Base-by-base conservation (phyloP, 2,797 vertebrate genomes). In the Steatocranus sp. region DNA sequence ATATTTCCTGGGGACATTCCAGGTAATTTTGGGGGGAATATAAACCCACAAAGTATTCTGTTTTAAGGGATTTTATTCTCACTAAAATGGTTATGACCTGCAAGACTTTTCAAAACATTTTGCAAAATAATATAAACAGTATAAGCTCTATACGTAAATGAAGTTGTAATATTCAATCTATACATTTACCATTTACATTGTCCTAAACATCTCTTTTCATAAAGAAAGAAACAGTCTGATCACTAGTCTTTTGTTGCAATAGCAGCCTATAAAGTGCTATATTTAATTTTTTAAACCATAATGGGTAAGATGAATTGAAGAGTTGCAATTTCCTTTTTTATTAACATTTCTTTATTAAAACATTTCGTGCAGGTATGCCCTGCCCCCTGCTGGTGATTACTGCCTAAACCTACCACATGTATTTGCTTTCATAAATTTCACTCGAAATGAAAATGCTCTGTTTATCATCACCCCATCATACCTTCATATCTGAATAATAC, bases 381-480 rank as follows among this genome's bases (percentile, higher is more conserved):
- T 89, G 91, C 91, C 91, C 84, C 82, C 95, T 94, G 78, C 48
- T 91, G 94, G 87, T 81, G 2, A 9, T 10, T 63, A 2, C 20
- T 61, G 10, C 25, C 68, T n/a, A 27, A 73, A 48, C 6, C 15
- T 73, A 18, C 43, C 6, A 18, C 9, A 15, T 15, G 8, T 8
- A n/a, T 41, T 30, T 68, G 7, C 5, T 75, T 79, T 58, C 23
- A 12, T n/a, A 30, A 48, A 73, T 30, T 48, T 48, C 10, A 48
- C 10, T 73, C 2, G 27, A 73, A 46, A 48, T 48, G 10, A 48
- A 73, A 73, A 73, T 73, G 25, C 46, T 70, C 66, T 73, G 3
- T 48, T 73, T 73, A 48, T 73, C 15, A 73, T 73, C 10, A 11
- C 10, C 17, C 2, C 36, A 30, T 70, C 25, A 73, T 30, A 48